Conservation (phyloP, 2,113 vertebrate species). For the Octodon degus region DNA sequence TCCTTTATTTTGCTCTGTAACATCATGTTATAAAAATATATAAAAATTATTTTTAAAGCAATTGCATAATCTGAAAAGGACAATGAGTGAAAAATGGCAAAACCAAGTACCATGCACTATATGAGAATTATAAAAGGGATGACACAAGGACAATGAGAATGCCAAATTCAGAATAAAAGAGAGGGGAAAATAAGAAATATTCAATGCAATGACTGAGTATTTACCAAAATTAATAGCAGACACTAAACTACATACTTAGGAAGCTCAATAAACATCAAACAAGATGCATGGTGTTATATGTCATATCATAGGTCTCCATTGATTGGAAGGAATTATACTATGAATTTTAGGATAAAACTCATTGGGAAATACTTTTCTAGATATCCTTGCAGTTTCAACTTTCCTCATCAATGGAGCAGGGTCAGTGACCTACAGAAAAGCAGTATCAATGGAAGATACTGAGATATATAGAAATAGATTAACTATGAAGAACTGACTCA, state of each 20-base stretch:
- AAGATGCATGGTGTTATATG: not conserved
- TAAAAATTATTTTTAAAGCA: not conserved
- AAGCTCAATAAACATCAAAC: not conserved
- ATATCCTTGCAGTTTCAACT: not conserved
- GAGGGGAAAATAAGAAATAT: not conserved
- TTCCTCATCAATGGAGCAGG: not conserved
- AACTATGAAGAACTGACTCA: not conserved
- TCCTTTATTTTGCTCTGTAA: not conserved
- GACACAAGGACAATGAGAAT: not conserved
- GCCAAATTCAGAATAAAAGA: not conserved
- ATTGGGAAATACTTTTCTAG: not conserved
- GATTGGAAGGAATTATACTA: not conserved
- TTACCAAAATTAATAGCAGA: not conserved
- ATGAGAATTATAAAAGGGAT: not conserved
- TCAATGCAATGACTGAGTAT: not conserved
- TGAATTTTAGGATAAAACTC: not conserved
- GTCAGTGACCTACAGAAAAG: not conserved
- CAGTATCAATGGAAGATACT: not conserved
- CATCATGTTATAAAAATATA: not conserved
- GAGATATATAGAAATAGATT: not conserved
- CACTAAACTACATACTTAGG: not conserved
- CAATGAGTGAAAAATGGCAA: not conserved
- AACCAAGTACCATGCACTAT: not conserved
- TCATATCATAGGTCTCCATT: not conserved
- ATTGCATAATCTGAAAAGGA: not conserved